These are phyloP conservation scores for Eufriesea mexicana DNA, from an alignment of 1,140 invertebrate species.

Conservation along the genomic window DNA sequence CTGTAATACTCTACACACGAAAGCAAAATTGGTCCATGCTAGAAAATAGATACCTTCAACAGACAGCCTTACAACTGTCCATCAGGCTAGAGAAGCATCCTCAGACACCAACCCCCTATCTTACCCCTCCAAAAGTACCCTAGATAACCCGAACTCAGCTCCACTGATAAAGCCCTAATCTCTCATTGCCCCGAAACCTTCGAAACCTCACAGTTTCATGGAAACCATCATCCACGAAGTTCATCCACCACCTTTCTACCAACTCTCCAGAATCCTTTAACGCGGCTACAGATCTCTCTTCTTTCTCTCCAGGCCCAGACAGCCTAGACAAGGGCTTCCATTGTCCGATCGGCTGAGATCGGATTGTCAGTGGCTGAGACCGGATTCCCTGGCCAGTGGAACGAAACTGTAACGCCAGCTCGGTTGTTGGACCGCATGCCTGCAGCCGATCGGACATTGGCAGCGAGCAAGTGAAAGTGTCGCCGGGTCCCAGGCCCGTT, in stretches of 20 bases:
- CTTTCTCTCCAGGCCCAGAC: not conserved
- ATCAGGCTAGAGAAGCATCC: too few species aligned
- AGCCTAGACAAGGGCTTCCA: not conserved
- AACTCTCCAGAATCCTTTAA: not conserved
- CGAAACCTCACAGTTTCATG: not conserved
- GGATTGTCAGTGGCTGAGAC: conserved; percentile 21
- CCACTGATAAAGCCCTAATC: too few species aligned
- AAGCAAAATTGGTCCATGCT: too few species aligned
- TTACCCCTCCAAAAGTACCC: too few species aligned
- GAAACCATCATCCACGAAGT: not conserved
- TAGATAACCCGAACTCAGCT: too few species aligned
- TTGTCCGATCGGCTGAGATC: conserved; percentile 5
- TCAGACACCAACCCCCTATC: too few species aligned
- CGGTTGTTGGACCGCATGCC: conserved; percentile 56
- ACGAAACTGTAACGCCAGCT: conserved; percentile 60
- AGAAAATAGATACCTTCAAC: too few species aligned
- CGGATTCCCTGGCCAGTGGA: conserved; percentile 50
- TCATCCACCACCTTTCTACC: not conserved
- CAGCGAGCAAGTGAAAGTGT: conserved; percentile 73
- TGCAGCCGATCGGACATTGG: conserved; percentile 69
- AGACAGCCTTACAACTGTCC: too few species aligned
- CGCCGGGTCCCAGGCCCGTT: conserved; percentile 27
- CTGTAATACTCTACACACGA: too few species aligned
- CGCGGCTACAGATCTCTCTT: not conserved
- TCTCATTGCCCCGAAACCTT: not conserved